Evolutionary conservation across 2,888 invertebrate species (phyloP).

Genomic region (Drosophila pullipes): DNA sequence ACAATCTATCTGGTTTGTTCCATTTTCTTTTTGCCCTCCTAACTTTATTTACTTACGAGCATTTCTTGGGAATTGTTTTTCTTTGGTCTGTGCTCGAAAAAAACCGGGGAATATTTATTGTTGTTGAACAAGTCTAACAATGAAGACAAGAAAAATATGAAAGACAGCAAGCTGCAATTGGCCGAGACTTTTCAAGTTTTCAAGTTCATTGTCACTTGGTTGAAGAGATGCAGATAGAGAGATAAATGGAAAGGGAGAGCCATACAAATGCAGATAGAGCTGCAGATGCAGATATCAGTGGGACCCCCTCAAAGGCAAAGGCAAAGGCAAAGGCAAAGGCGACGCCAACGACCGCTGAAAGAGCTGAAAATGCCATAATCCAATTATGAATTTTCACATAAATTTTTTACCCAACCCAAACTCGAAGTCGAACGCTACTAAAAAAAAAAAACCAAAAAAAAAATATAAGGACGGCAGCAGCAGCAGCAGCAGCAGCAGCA

Average conservation of each 20-base stretch:
- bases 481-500: constrained; percentile 18
- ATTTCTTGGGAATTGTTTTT: neutral
- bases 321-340: constrained; percentile 4
- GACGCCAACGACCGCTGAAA: constrained; percentile 69
- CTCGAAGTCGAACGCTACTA: constrained; percentile 15
- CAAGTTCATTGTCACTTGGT: constrained; percentile 74
- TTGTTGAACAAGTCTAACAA: neutral
- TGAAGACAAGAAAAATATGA: constrained; percentile 3
- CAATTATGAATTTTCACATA: constrained; percentile 81
- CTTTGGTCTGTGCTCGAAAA: neutral
- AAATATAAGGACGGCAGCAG: constrained; percentile 22
- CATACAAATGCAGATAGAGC: constrained; percentile 12
- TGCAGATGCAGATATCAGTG: constrained; percentile 12
- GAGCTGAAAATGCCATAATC: constrained; percentile 77
- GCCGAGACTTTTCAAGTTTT: constrained; percentile 51
- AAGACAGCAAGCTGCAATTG: constrained; percentile 5
- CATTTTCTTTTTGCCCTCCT: neutral
- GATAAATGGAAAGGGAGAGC: neutral
- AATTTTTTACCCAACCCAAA: constrained; percentile 70
- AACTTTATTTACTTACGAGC: neutral
- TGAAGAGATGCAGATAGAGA: neutral
- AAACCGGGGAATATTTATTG: constrained; percentile 1
- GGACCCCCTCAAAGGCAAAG: constrained; percentile 52
- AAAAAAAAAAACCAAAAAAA: neutral
- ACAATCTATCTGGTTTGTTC: neutral